phyloP scores from a whole-genome alignment of 2,888 invertebrate species.

The Chrysina gloriosa region DNA sequence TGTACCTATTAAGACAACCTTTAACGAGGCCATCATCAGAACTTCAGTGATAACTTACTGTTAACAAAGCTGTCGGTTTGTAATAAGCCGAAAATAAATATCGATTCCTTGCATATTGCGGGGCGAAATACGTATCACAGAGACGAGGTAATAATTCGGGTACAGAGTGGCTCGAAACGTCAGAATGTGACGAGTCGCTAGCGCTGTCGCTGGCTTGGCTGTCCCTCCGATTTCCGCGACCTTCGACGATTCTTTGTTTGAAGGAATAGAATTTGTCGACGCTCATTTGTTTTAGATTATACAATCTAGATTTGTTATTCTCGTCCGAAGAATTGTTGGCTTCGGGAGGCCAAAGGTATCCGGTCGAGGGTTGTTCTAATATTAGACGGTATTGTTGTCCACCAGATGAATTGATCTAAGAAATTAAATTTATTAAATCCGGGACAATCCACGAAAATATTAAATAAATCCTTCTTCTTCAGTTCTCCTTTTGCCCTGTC shows the following conservation, averaged over 20 bases:
- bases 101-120: conserved; percentile 70
- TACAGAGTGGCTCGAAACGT: conserved; percentile 53
- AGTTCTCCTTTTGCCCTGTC: too few relatives aligned
- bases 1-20: conserved; percentile 68
- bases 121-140: conserved; percentile 68
- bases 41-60: conserved; percentile 64
- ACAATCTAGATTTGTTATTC: conserved; percentile 68
- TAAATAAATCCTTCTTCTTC: too few relatives aligned
- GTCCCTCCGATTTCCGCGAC: conserved; percentile 59
- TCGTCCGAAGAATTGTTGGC: conserved; percentile 59
- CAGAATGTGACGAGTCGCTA: conserved; percentile 58
- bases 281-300: conserved; percentile 76
- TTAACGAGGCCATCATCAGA: background rate
- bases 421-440: conserved; percentile 33
- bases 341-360: conserved; percentile 76
- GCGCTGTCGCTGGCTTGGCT: conserved; percentile 60
- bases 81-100: conserved; percentile 72
- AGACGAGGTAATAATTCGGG: conserved; percentile 64
- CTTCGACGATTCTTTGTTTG: conserved; percentile 72
- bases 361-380: conserved; percentile 80
- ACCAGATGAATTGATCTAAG: conserved; percentile 64
- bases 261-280: conserved; percentile 75
- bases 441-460: too few relatives aligned
- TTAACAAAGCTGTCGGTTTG: conserved; percentile 68
- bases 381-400: conserved; percentile 86